phyloP scores from a whole-genome alignment of 2,113 vertebrate genomes.

The Ameiurus melas region DNA sequence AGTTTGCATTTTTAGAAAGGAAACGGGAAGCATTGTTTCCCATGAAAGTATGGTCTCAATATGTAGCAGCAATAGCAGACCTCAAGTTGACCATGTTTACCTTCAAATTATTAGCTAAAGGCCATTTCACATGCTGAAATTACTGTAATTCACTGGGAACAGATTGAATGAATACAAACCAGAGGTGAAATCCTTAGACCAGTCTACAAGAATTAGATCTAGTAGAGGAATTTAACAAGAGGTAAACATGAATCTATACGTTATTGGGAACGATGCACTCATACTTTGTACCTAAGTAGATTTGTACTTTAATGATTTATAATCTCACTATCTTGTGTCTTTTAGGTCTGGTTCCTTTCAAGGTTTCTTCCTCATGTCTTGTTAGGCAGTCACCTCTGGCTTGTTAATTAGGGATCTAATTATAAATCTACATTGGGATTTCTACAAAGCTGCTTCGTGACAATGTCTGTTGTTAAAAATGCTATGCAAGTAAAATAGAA shows the following conservation, averaged over 20 bases:
- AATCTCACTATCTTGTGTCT: not conserved
- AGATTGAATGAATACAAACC: not conserved
- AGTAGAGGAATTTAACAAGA: not conserved
- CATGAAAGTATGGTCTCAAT: not conserved
- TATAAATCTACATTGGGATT: not conserved
- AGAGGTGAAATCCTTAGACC: not conserved
- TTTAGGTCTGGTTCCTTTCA: not conserved
- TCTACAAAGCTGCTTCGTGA: not conserved
- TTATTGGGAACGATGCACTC: not conserved
- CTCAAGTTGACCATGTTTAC: not conserved
- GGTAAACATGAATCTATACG: not conserved
- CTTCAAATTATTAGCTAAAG: not conserved
- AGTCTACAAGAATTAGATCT: not conserved
- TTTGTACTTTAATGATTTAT: not conserved
- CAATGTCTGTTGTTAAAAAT: not conserved
- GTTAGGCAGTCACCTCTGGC: not conserved
- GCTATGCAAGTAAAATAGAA: not conserved
- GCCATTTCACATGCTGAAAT: not conserved
- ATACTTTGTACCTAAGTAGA: not conserved
- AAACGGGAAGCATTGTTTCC: not conserved
- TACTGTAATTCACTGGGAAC: not conserved
- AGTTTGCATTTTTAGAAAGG: not conserved
- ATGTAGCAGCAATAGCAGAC: not conserved
- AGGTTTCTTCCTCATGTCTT: not conserved
- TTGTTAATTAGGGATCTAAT: constrained; percentile 1